A percentile compares a stretch with the other conserved stretches of the same genome.
These are phyloP conservation scores for Prietella phreatophila DNA, from an alignment of 2,113 vertebrate genomes.

Conservation along the genomic window DNA sequence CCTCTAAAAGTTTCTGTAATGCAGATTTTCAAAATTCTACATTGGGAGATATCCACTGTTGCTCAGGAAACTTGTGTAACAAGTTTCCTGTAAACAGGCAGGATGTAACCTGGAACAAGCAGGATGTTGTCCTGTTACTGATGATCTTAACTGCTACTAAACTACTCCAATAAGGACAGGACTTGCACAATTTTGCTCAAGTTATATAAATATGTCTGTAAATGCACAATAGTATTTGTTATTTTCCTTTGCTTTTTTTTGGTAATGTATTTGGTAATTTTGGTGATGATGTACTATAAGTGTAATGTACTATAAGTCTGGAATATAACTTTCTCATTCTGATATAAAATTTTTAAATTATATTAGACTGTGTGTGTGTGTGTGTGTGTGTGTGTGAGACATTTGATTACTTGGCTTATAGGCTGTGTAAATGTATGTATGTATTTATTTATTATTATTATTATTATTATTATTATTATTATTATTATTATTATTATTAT, in stretches of 20 bases:
- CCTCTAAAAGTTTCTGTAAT: constrained; percentile 1
- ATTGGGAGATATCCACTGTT: neutral
- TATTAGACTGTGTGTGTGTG: no score
- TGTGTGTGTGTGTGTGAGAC: neutral
- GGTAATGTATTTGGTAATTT: neutral
- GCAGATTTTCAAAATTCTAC: neutral
- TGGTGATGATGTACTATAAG: neutral
- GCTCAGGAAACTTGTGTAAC: neutral
- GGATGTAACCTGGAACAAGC: neutral
- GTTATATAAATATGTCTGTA: neutral
- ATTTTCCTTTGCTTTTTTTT: neutral
- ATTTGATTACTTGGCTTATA: neutral
- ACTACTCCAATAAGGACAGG: neutral
- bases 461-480: no score
- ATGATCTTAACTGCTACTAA: neutral
- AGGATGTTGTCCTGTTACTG: neutral
- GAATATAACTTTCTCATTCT: no score
- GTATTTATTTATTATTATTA: no score
- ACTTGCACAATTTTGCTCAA: neutral
- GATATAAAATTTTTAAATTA: no score
- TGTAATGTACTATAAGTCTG: neutral
- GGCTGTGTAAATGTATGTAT: no score
- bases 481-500: no score
- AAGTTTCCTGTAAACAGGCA: no score
- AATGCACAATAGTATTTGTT: neutral